A percentile compares a stretch with the other conserved stretches of the same genome.
Conservation (phyloP, 2,113 vertebrate genomes). For the Colius striatus region DNA sequence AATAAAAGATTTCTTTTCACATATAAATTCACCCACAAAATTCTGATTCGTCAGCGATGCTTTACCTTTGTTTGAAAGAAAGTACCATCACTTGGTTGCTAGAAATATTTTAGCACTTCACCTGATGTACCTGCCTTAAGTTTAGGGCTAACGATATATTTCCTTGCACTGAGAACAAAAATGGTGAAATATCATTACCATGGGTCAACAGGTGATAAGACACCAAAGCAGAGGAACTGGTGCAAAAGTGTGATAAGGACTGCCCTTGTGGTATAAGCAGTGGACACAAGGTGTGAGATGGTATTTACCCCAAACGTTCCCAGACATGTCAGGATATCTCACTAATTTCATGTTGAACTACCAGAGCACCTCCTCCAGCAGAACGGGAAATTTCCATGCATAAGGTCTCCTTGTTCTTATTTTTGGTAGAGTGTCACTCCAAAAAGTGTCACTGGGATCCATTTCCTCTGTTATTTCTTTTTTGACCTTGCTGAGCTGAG, state of each 20-base stretch:
- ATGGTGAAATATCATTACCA: neutral
- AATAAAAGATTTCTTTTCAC: neutral
- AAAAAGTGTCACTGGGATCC: neutral
- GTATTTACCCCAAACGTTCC: neutral
- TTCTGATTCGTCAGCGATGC: neutral
- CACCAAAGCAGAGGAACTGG: neutral
- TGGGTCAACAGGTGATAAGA: neutral
- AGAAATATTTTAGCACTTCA: neutral
- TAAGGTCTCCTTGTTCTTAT: neutral
- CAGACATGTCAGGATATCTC: neutral
- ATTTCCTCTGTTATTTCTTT: neutral
- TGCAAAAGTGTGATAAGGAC: neutral
- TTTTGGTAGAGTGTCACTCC: neutral
- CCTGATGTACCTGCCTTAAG: neutral
- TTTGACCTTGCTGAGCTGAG: constrained; percentile 1
- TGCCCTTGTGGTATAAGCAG: neutral
- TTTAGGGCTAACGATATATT: neutral
- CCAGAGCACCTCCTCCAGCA: neutral
- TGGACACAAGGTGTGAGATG: neutral
- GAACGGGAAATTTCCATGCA: neutral
- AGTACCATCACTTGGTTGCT: neutral
- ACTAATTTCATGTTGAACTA: fast-evolving
- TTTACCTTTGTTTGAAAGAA: neutral
- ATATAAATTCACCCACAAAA: neutral
- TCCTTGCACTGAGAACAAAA: neutral